Base-by-base conservation (phyloP, 2,888 invertebrate species). In the Ochropacha duplaris region DNA sequence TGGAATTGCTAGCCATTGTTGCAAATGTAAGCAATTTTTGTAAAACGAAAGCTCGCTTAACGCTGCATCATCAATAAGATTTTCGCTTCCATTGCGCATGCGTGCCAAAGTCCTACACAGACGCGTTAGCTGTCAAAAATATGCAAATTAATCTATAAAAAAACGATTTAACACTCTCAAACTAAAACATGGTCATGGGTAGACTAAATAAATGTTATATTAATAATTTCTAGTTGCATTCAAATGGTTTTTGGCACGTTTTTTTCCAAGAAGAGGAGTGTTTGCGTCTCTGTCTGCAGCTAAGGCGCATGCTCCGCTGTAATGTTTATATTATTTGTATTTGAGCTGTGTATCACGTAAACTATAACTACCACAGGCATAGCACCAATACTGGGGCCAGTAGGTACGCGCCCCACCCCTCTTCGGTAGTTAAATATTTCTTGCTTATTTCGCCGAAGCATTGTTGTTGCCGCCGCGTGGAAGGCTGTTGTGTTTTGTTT, bases 301-400 rank as follows among this genome's bases (percentile, higher is more conserved):
- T 65, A 90, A 79, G 59, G 92, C 92, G 91, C 92, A 92, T 92
- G 92, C 92, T 85, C 91, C 67, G 87, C 73, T 81, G 87, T 87
- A 90, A 92, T 93, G 93, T 93, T 93, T 93, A 93, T 93, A 93
- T 93, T 93, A 93, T 93, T 93, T 93, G 93, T 93, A 93, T 93
- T 93, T 92, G 90, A 93, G 92, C 91, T 93, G 93, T 93, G 93
- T 93, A 93, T 93, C 93, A 90, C 87, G 93, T 93, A 93, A 93
- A 93, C 93, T 93, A 93, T 92, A 93, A 93, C 92, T 93, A 93
- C 93, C 92, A 92, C 93, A 92, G 90, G 83, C 90, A 86, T 86
- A 90, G 89, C 92, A 86, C 93, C 92, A 92, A 92, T 91, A 90
- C 92, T 91, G 91, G 90, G 90, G 88, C 87, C 87, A 84, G 82